These are phyloP conservation scores for Poecilus cupreus DNA, from an alignment of 2,888 invertebrate species.

Conservation along the genomic window DNA sequence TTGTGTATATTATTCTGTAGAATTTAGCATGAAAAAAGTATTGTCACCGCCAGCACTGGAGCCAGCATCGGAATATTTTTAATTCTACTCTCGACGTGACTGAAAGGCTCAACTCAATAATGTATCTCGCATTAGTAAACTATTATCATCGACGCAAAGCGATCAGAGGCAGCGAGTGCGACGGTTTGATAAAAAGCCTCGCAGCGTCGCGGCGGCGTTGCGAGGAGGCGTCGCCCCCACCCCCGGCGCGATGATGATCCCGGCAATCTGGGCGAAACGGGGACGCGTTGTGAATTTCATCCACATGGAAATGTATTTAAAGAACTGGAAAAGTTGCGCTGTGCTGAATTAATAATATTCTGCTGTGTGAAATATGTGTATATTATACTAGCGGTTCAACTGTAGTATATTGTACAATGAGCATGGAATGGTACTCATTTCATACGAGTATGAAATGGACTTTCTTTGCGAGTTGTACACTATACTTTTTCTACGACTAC, in stretches of 20 bases:
- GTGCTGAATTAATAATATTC: conserved; percentile 15
- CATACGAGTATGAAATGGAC: too few species aligned
- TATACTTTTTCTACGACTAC: too few species aligned
- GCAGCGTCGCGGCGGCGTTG: conserved; percentile 51
- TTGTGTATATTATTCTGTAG: too few species aligned
- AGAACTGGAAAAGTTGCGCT: conserved; percentile 28
- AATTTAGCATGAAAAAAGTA: too few species aligned
- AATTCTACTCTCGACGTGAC: conserved; percentile 44
- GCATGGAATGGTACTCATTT: too few species aligned
- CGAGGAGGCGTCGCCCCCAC: background rate
- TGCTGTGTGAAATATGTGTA: too few species aligned
- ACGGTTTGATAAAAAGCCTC: conserved; percentile 41
- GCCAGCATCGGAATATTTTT: conserved; percentile 23
- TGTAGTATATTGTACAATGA: too few species aligned
- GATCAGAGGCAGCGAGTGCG: conserved; percentile 49
- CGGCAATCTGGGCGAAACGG: conserved; percentile 65
- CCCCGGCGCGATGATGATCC: conserved; percentile 63
- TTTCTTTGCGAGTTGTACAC: too few species aligned
- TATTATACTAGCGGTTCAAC: too few species aligned
- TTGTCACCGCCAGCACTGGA: too few species aligned
- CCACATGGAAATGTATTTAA: conserved; percentile 40
- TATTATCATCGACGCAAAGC: conserved; percentile 52
- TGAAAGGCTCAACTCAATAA: conserved; percentile 56
- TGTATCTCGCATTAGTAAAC: conserved; percentile 59
- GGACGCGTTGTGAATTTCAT: conserved; percentile 5